A percentile compares a stretch with the other conserved stretches of the same genome.
Conservation (phyloP, 1,140 invertebrate species). For the Eulimnadia texana region DNA sequence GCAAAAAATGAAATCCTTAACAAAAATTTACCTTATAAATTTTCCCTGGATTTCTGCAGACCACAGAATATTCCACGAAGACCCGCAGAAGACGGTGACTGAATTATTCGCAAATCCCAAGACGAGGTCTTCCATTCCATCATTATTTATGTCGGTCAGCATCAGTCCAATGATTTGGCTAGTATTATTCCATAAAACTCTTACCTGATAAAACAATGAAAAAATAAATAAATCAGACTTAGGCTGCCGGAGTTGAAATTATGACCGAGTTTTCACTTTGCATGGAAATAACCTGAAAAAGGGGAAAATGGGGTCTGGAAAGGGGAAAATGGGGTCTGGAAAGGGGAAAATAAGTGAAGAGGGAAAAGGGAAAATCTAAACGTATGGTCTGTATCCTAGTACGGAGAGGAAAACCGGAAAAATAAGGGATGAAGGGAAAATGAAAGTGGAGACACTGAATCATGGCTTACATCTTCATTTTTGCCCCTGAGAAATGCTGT, state of each 20-base stretch:
- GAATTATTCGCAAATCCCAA: neutral
- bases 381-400: no score
- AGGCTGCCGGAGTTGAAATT: no score
- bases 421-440: no score
- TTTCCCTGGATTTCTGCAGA: neutral
- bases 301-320: no score
- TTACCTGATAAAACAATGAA: neutral
- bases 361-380: no score
- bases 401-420: no score
- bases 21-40: neutral
- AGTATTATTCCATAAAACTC: neutral
- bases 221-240: neutral
- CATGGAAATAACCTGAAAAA: no score
- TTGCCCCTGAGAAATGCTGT: neutral
- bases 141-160: neutral
- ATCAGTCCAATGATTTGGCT: neutral
- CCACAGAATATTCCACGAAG: neutral
- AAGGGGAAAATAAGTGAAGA: no score
- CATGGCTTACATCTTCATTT: neutral
- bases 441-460: neutral
- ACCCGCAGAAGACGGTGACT: neutral
- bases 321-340: no score
- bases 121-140: constrained; percentile 5
- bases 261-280: no score
- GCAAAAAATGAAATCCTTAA: neutral